Base-by-base conservation (phyloP, 2,888 invertebrate species). In the Periphyllus acericola region DNA sequence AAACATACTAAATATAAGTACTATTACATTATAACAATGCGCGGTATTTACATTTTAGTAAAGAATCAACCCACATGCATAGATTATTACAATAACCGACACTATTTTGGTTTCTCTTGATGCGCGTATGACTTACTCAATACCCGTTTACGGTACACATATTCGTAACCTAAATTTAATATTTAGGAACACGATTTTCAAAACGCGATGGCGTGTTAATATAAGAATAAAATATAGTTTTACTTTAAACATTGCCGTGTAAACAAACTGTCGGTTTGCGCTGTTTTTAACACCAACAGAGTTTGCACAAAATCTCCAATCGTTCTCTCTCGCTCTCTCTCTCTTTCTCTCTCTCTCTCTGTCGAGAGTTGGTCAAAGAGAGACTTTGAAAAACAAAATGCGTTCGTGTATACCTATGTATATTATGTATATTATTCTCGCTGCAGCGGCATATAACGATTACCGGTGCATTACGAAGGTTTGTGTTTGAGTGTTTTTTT, bases 401-500 rank as follows among this genome's bases (percentile, higher is more conserved):
- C 29, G 17, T 71, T 71, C 71, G n/a, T 46, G 46, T 46, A 29
- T 46, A 46, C 14, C 11, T 14, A 11, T 46, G 14, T 46, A 66
- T 14, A 80, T 9, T 81, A 71, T 36, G n/a, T 19, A 29, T 40
- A 40, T 40, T 40, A 40, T 40, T 68, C 29, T 29, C 40, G 60
- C 76, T 46, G 71, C 71, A 36, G 71, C 29, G 68, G 66, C 66
- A 14, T 17, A 34, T 71, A 46, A 55, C 66, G 55, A 34, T 74
- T 72, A 60, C 21, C 60, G 60, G 83, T 29, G 55, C 72, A 36
- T 36, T 55, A 66, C 36, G 21, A n/a, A 32, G 66, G 68, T 71
- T 52, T 32, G 78, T n/a, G 32, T 52, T 79, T 36, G 79, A 72
- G 79, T 86, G 71, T 25, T 68, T 80, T 79, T 85, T 86, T 86